Base-by-base conservation (phyloP, 2,888 invertebrate species). In the Papilio gigon region DNA sequence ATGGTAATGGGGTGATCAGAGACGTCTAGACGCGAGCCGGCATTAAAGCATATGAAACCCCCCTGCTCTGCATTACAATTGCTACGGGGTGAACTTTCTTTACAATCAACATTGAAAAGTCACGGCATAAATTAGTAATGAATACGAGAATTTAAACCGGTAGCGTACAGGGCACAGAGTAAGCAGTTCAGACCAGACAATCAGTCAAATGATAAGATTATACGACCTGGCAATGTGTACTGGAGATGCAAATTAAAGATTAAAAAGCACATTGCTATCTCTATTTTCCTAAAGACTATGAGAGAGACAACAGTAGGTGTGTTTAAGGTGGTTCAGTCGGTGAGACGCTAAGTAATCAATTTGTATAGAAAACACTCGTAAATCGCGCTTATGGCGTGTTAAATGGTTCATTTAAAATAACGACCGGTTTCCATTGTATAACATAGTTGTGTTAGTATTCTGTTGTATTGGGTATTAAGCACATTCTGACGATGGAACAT, bases 1-100 rank as follows among this genome's bases (percentile, higher is more conserved):
- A 68, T 68, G 63, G 53, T 63, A 63, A 68, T 68, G 56, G 62
- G 62, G 44, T 68, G 67, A 68, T 68, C 62, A 44, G 35, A 12
- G 22, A n/a, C 42, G 67, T 68, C 67, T 68, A 68, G 67, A 68
- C 67, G 37, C 35, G 17, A 6, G 53, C 40, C 44, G 42, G 42
- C 33, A 0, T 50, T 11, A 50, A 25, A 56, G 40, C 37, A 64
- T 4, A 53, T 53, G n/a, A 25, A 20, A 63, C 30, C 47, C 17
- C 63, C 22, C 33, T 47, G 20, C 47, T 63, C 47, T 33, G 20
- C 63, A 47, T 44, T 33, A 47, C 33, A 27, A 63, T 63, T 33
- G 17, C 17, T 30, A 37, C 11, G 11, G 25, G 8, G 22, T 37
- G 33, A 37, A 12, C 6, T 14, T 25, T 35, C 50, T 56, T 56